These are phyloP conservation scores for Pseudonaja textilis DNA, from an alignment of 2,113 vertebrate species.

Conservation along the genomic window DNA sequence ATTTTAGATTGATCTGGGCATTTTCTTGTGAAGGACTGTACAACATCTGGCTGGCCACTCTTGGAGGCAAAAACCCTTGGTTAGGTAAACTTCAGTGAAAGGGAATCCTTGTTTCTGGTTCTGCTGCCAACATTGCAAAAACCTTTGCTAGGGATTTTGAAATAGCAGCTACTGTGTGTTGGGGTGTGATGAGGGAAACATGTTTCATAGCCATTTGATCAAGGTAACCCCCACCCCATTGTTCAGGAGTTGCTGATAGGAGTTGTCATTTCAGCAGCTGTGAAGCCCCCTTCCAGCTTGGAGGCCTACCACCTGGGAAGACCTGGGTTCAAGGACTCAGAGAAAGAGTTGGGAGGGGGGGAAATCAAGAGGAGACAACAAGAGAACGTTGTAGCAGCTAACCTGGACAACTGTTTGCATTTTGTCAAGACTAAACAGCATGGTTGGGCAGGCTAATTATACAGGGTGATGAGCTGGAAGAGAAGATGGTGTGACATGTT, in stretches of 20 bases:
- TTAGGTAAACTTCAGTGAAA: background rate
- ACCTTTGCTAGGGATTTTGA: background rate
- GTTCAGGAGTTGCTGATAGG: conserved; percentile 68
- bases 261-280: conserved; percentile 58
- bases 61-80: background rate
- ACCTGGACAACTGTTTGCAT: conserved; percentile 3
- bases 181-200: background rate
- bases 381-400: background rate
- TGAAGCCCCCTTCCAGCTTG: conserved; percentile 44
- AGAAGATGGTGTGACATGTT: conserved; percentile 32
- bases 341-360: background rate
- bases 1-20: background rate
- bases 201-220: conserved; percentile 37
- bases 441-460: conserved; percentile 34
- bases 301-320: conserved; percentile 60
- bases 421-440: rapidly evolving
- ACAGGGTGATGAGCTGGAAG: conserved; percentile 43
- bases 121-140: background rate
- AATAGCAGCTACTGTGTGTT: background rate
- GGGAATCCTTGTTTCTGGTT: background rate
- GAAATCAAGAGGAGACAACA: background rate
- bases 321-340: background rate
- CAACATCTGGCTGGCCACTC: background rate
- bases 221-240: conserved; percentile 50
- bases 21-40: background rate